Base-by-base conservation (phyloP, 2,797 vertebrate genomes). In the Meriones psammophilus region DNA sequence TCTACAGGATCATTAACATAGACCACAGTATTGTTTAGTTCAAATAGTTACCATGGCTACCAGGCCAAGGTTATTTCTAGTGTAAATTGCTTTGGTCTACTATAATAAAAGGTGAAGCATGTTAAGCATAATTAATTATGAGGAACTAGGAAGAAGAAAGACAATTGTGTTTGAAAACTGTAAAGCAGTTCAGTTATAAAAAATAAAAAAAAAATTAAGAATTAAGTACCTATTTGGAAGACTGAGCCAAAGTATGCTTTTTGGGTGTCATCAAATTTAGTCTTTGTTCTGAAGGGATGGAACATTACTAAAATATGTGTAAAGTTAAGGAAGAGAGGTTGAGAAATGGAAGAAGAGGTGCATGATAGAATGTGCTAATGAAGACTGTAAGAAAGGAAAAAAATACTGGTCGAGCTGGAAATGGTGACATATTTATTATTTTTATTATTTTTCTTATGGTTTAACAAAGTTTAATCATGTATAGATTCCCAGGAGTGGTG, bases 211-310 rank as follows among this genome's bases (percentile, higher is more conserved):
- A 39, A 39, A 39, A 39, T 39, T 39, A 88, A 83, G 42, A 95
- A 83, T 94, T 77, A 92, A 78, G 24, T 3, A 46, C 17, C 39
- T 71, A 46, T 58, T 58, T 91, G 54, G 79, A 92, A 89, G 50
- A 36, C 12, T 74, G 42, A 93, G 26, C 39, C 85, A 90, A 36
- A 1, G 64, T 13, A 69, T 77, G 42, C 8, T 24, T 80, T 80
- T 74, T 71, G 62, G 50, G 24, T 64, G 13, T 64, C 17, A 54
- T 50, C 62, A 90, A 92, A 56, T 30, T 28, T 8, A 50, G 58
- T 17, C 30, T 87, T 95, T 91, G 20, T 91, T 94, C 3, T 73
- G 30, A 92, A 73, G 22, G 2, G 1, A 39, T 91, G 4, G 2
- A 88, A 8, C 76, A n/a, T 64, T 95, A 54, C 30, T 88, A 36